These are phyloP conservation scores for Drosophila mulleri DNA, from an alignment of 2,888 invertebrate genomes.

Conservation along the genomic window DNA sequence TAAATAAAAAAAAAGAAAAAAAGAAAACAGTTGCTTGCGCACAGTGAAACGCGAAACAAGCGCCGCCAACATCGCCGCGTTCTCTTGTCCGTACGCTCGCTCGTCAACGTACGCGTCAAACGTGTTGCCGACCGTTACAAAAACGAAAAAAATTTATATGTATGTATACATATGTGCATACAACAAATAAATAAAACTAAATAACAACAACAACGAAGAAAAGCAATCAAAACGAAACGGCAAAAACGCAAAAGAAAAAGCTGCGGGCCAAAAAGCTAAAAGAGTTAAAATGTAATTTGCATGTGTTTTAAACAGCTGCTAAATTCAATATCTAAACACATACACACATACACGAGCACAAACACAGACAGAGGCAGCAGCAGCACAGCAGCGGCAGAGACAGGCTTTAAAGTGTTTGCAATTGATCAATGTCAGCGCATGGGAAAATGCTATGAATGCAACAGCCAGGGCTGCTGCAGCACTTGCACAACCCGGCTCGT, in stretches of 20 bases:
- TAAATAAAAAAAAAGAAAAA: constrained; percentile 41
- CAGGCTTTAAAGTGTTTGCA: constrained; percentile 38
- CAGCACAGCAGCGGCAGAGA: background rate
- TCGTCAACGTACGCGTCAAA: constrained; percentile 45
- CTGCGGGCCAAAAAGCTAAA: constrained; percentile 30
- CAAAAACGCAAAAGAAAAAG: constrained; percentile 28
- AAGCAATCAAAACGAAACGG: constrained; percentile 12
- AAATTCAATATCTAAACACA: constrained; percentile 34
- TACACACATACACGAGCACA: constrained; percentile 1
- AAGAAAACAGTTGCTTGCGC: constrained; percentile 71
- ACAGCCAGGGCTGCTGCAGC: constrained; percentile 44
- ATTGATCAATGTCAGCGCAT: constrained; percentile 65
- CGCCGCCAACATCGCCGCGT: constrained; percentile 53
- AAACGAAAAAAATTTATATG: constrained; percentile 11
- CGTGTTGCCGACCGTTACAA: constrained; percentile 60
- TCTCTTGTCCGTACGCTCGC: constrained; percentile 24
- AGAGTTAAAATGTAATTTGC: constrained; percentile 57
- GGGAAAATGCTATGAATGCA: constrained; percentile 55
- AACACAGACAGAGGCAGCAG: constrained; percentile 1
- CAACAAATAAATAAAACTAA: background rate
- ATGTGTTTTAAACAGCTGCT: constrained; percentile 49
- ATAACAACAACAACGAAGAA: background rate
- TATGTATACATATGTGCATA: background rate
- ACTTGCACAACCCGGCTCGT: background rate
- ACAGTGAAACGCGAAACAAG: constrained; percentile 75